Evolutionary conservation across 2,113 vertebrate species (phyloP).

Genomic region (Erpornis zantholeuca): DNA sequence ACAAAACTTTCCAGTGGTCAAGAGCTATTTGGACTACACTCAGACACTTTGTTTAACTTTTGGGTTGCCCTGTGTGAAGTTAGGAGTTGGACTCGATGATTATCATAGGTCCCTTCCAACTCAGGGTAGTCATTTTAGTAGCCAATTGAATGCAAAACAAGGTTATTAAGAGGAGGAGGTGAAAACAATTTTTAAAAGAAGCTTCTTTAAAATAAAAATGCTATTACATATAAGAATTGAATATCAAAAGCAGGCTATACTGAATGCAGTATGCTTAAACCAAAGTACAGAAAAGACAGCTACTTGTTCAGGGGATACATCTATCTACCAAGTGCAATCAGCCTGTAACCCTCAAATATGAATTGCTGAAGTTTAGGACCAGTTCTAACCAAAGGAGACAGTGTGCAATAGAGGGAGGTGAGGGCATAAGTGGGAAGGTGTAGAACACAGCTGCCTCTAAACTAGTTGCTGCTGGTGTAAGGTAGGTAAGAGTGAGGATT

Average conservation of each 20-base stretch:
- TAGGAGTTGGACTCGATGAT: neutral
- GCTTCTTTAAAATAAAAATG: neutral
- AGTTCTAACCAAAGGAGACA: neutral
- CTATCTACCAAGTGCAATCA: neutral
- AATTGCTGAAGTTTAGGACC: neutral
- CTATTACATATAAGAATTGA: fast-evolving
- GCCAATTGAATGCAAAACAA: neutral
- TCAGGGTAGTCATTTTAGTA: neutral
- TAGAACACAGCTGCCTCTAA: neutral
- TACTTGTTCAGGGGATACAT: neutral
- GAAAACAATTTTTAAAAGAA: neutral
- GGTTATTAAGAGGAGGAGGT: neutral
- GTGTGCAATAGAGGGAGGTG: neutral
- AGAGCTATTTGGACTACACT: neutral
- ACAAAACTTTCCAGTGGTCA: neutral
- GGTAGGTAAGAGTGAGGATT: neutral
- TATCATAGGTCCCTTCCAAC: neutral
- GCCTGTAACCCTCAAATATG: neutral
- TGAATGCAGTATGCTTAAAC: neutral
- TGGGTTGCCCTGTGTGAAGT: neutral
- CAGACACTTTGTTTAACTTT: neutral
- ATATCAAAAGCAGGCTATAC: neutral
- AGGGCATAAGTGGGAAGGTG: neutral
- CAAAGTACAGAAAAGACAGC: neutral
- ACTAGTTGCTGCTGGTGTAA: neutral